phyloP scores from a whole-genome alignment of 2,888 invertebrate genomes.

The Mythimna pallens region DNA sequence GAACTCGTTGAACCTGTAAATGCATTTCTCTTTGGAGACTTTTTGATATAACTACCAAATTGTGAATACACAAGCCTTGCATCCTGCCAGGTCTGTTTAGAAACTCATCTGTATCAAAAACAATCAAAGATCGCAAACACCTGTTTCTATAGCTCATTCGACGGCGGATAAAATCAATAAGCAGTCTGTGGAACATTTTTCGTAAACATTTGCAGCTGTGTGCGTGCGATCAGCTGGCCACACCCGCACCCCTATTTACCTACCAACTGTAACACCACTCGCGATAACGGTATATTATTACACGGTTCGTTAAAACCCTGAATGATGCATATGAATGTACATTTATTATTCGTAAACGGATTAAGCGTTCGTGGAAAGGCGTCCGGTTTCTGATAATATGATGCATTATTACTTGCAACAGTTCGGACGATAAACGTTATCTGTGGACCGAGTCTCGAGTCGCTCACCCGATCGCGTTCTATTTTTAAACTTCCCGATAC shows the following conservation, averaged over 20 bases:
- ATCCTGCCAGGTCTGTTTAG: constrained; percentile 18
- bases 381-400: constrained; percentile 56
- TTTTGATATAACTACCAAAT: constrained; percentile 10
- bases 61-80: constrained; percentile 5
- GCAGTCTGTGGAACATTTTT: constrained; percentile 69
- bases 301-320: constrained; percentile 40
- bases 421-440: constrained; percentile 77
- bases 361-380: constrained; percentile 52
- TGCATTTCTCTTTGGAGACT: constrained; percentile 13
- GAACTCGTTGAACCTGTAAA: constrained; percentile 39
- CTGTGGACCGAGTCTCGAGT: constrained; percentile 69
- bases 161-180: constrained; percentile 83
- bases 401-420: constrained; percentile 57
- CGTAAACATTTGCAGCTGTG: constrained; percentile 80
- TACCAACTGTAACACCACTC: constrained; percentile 42
- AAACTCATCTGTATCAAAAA: constrained; percentile 54
- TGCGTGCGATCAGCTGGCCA: constrained; percentile 85
- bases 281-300: constrained; percentile 50
- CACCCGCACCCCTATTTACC: constrained; percentile 75
- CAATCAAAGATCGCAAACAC: constrained; percentile 71
- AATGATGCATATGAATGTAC: constrained; percentile 52
- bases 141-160: constrained; percentile 73
- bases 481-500: constrained; percentile 81
- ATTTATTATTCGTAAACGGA: constrained; percentile 41
- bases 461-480: constrained; percentile 75